Conservation (phyloP, 2,113 vertebrate species). For the Cichladusa arquata region DNA sequence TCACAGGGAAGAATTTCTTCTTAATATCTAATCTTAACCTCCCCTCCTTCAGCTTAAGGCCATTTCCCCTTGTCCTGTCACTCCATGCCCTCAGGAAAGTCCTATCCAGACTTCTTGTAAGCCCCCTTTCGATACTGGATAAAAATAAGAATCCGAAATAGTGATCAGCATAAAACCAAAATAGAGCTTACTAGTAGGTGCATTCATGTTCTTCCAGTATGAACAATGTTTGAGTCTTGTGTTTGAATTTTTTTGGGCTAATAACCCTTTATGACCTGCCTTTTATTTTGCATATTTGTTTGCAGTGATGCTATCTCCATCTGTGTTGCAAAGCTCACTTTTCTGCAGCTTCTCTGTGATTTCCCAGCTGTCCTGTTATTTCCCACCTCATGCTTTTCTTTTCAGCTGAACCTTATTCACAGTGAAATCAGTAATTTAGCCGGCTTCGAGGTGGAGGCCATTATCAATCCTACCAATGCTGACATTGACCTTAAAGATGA, state of each 20-base stretch:
- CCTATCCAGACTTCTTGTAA: background rate
- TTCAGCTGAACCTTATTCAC: constrained; percentile 99
- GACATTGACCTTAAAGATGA: constrained; percentile 99
- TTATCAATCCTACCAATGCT: constrained; percentile 99
- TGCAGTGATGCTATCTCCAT: constrained; percentile 69
- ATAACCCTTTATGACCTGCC: constrained; percentile 50
- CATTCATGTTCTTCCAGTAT: background rate
- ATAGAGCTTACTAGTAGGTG: background rate
- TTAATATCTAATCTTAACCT: background rate
- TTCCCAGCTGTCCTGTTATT: constrained; percentile 81
- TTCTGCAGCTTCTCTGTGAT: constrained; percentile 77
- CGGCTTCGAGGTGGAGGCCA: constrained; percentile 99
- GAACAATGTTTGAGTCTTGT: constrained; percentile 62
- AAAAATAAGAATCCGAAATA: background rate
- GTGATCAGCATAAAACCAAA: background rate
- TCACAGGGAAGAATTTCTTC: background rate
- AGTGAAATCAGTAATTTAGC: constrained; percentile 99
- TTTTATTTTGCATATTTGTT: constrained; percentile 72
- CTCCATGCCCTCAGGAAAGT: background rate
- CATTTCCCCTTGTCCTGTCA: background rate
- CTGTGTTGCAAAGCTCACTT: constrained; percentile 75
- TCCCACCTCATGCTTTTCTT: constrained; percentile 86
- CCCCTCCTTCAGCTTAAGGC: background rate
- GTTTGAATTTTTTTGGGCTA: constrained; percentile 34
- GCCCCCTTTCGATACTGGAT: background rate